phyloP scores from a whole-genome alignment of 2,797 vertebrate species.

The Hipposideros larvatus region DNA sequence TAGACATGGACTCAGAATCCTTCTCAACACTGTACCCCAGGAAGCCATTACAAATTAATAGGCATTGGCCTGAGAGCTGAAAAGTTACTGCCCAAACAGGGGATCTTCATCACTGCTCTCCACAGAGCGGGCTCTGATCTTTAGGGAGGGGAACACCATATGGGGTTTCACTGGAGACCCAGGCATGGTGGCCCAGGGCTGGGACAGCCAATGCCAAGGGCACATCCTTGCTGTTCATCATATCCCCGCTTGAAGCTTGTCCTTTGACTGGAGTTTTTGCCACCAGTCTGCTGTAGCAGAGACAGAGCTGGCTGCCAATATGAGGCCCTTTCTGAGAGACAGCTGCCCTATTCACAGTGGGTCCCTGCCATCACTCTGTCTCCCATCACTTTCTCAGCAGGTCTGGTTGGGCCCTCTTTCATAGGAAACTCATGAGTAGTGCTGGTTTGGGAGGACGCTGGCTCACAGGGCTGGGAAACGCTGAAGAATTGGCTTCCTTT shows the following conservation, averaged over 20 bases:
- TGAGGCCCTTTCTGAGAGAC: not conserved
- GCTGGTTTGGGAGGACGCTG: not conserved
- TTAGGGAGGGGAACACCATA: not conserved
- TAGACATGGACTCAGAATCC: not conserved
- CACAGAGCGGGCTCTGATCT: not conserved
- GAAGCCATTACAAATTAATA: not conserved
- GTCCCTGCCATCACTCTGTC: no score
- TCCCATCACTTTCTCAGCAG: not conserved
- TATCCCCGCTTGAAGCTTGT: not conserved
- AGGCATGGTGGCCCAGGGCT: not conserved
- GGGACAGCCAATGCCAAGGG: not conserved
- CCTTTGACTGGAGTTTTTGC: not conserved
- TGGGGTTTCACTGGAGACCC: not conserved
- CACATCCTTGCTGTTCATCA: not conserved
- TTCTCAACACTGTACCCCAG: not conserved
- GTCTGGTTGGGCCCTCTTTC: not conserved
- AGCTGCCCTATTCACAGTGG: fast-evolving
- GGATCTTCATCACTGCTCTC: not conserved
- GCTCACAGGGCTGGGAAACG: not conserved
- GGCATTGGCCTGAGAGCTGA: not conserved
- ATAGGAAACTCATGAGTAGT: not conserved
- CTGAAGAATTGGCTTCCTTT: not conserved
- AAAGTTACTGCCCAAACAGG: not conserved
- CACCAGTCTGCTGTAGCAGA: not conserved
- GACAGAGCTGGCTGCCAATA: not conserved